Conservation (phyloP, 2,113 vertebrate genomes). For the Carassius auratus region DNA sequence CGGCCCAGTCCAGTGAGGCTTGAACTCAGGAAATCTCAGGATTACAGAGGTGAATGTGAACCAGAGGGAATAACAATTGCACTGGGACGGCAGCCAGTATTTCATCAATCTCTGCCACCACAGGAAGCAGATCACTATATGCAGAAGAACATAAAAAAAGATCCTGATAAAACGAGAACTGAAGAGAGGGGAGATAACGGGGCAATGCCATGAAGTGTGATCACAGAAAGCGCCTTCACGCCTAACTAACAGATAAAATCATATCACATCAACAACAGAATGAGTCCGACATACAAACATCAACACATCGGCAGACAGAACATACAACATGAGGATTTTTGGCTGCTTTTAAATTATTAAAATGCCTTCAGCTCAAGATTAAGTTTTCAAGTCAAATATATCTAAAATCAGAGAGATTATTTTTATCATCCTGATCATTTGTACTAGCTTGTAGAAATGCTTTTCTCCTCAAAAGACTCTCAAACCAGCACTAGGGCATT, state of each 20-base stretch:
- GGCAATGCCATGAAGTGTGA: background rate
- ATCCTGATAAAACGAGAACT: conserved; percentile 19
- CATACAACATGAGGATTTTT: background rate
- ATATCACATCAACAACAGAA: background rate
- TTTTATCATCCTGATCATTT: background rate
- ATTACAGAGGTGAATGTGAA: conserved; percentile 20
- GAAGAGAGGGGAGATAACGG: conserved; percentile 5
- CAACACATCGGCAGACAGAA: background rate
- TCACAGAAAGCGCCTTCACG: background rate
- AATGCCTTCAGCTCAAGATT: background rate
- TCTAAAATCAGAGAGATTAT: background rate
- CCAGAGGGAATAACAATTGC: background rate
- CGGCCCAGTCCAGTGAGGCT: background rate
- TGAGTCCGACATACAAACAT: conserved; percentile 26
- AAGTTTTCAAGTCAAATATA: background rate
- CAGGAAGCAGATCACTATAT: conserved; percentile 15
- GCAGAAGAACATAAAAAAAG: background rate
- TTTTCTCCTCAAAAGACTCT: background rate
- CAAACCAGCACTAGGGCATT: background rate
- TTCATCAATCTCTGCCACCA: conserved; percentile 2
- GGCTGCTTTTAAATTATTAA: background rate
- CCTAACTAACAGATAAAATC: background rate
- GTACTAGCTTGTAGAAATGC: background rate
- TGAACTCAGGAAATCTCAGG: conserved; percentile 44
- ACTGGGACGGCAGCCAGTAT: conserved; percentile 17